These are phyloP conservation scores for Astropecten irregularis DNA, from an alignment of 53 echinoderm and acorn worm species.

Conservation along the genomic window DNA sequence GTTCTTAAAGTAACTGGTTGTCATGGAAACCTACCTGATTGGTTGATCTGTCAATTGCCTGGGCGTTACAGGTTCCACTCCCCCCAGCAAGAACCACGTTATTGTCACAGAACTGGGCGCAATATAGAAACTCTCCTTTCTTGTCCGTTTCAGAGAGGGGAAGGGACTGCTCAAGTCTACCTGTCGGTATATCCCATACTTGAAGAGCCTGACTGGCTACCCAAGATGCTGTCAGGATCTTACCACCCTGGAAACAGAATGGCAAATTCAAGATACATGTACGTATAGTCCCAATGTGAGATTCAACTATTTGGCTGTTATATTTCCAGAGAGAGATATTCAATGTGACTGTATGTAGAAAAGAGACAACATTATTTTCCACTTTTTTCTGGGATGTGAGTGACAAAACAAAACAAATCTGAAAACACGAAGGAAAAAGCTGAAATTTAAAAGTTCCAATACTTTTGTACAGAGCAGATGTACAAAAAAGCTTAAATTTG, in stretches of 20 bases:
- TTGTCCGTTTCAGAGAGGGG: slow-evolving; percentile 66
- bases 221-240: slow-evolving; percentile 96
- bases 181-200: slow-evolving; percentile 83
- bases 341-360: no score
- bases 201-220: slow-evolving; percentile 74
- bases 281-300: no score
- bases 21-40: slow-evolving; percentile 76
- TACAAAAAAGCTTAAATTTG: no score
- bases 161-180: slow-evolving; percentile 78
- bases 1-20: no score
- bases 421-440: no score
- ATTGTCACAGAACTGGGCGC: slow-evolving; percentile 92
- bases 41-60: slow-evolving; percentile 76
- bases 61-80: slow-evolving; percentile 82
- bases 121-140: slow-evolving; percentile 88
- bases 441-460: no score
- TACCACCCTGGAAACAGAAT: slow-evolving; percentile 70
- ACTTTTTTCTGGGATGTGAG: no score
- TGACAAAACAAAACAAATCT: no score
- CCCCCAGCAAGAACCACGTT: slow-evolving; percentile 86
- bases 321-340: not conserved
- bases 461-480: no score
- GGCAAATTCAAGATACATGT: not conserved
- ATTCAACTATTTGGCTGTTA: no score
- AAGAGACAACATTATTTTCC: not conserved